Evolutionary conservation across 2,888 invertebrate genomes (phyloP), one percentile per base, ranked within the genome.

Genomic region (Rhagonycha fulva): DNA sequence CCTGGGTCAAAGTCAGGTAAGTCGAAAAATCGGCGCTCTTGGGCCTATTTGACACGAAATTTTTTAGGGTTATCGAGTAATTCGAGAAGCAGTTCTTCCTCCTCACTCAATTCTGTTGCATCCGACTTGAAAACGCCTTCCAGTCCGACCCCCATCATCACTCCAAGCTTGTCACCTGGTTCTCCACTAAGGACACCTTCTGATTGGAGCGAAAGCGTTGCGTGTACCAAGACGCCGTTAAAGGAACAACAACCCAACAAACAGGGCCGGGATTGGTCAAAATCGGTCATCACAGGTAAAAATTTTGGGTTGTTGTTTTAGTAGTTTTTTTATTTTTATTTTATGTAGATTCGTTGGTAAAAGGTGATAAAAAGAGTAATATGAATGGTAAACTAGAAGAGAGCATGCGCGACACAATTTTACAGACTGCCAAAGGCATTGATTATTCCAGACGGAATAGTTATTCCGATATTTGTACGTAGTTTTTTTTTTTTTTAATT

Each of bases 401-500:
- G 63, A 81, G 80, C 14, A 84, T 88, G 60, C 81, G 89, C 69
- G 89, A 90, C 74, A 86, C 89, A n/a, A 89, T 90, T 77, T 86
- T 91, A 23, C 86, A 90, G 73, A 87, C 88, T 70, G 88, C 88
- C 72, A 91, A 90, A 81, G 87, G 88, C 19, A 91, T 94, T 81
- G 94, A 94, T 81, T 93, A 93, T 86, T 92, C 92, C 60, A 87
- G 94, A 72, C 88, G 94, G 76, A 94, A 93, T 88, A 94, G 94
- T 88, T 94, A 93, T 82, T 93, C 93, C 23, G 94, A 94, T 86
- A 90, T 94, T 80, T 92, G 93, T 92, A 88, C 90, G 92, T 91
- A 71, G 75, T 77, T 72, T 70, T 32, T 75, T 79, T 30, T 70
- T 23, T 28, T 23, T 68, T n/a, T 14, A 28, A 68, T 11, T n/a